phyloP scores from a whole-genome alignment of 2,888 invertebrate species.

The Drosophila niveifrons region DNA sequence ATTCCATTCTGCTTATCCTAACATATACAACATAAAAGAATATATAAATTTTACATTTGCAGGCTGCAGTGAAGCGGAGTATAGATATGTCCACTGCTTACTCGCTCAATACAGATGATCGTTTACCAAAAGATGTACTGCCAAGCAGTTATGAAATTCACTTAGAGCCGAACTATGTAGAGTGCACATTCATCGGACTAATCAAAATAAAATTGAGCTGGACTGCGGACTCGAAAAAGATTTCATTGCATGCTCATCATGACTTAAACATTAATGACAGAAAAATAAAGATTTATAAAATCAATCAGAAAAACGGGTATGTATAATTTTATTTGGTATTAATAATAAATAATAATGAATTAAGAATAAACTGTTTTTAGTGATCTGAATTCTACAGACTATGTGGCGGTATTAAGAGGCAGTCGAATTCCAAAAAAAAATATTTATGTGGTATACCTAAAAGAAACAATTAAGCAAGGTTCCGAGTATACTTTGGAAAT shows the following conservation, averaged over 20 bases:
- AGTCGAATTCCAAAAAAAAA: conserved; percentile 88
- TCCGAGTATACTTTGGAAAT: conserved; percentile 88
- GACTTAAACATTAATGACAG: conserved; percentile 88
- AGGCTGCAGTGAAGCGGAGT: conserved; percentile 86
- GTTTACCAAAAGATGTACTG: conserved; percentile 88
- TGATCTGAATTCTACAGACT: conserved; percentile 33
- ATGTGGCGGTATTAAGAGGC: conserved; percentile 83
- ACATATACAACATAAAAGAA: not conserved
- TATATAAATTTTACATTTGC: conserved; percentile 14
- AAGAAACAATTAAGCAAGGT: conserved; percentile 87
- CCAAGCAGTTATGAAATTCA: conserved; percentile 89
- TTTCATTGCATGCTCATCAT: conserved; percentile 89
- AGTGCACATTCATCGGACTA: conserved; percentile 89
- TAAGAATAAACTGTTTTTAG: conserved; percentile 19
- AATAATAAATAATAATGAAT: not conserved
- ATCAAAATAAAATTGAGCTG: conserved; percentile 90
- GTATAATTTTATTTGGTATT: not conserved
- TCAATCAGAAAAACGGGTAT: conserved; percentile 64
- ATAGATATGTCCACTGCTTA: conserved; percentile 91
- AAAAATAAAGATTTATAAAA: conserved; percentile 86
- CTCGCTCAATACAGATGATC: conserved; percentile 88
- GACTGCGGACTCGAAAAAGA: conserved; percentile 87
- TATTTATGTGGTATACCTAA: conserved; percentile 87
- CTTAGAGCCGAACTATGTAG: conserved; percentile 89
- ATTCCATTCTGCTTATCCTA: not conserved